Evolutionary conservation across 2,113 vertebrate genomes (phyloP).

Genomic region (Pangasianodon gigas): DNA sequence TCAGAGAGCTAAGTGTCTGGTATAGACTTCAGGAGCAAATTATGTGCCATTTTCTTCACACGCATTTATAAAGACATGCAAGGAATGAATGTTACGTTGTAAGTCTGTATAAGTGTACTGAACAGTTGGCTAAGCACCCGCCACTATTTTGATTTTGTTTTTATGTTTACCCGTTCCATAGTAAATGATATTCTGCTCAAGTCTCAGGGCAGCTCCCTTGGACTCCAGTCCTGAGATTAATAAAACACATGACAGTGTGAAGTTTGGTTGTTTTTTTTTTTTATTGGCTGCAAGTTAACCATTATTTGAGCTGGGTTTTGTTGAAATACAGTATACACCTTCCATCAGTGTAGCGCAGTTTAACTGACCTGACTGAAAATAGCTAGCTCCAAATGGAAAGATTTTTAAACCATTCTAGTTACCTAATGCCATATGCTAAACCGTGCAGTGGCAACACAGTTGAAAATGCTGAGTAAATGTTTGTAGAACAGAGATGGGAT

Average conservation of each 20-base stretch:
- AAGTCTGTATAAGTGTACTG: constrained; percentile 66
- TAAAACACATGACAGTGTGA: constrained; percentile 77
- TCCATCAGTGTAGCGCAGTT: not conserved
- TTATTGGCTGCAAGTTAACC: not conserved
- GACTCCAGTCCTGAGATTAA: constrained; percentile 73
- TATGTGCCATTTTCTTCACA: constrained; percentile 64
- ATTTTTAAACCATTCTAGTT: not conserved
- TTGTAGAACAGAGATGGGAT: not conserved
- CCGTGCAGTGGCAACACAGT: not conserved
- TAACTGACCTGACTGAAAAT: not conserved
- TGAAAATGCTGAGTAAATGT: not conserved
- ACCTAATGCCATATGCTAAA: not conserved
- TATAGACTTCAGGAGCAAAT: constrained; percentile 2
- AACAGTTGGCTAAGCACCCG: constrained; percentile 25
- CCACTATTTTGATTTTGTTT: constrained; percentile 54
- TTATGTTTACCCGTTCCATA: constrained; percentile 58
- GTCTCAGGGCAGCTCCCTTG: constrained; percentile 71
- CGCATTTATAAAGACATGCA: constrained; percentile 53
- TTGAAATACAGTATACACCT: no score
- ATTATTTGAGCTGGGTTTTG: not conserved
- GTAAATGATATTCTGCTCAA: constrained; percentile 61
- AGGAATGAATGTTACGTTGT: not conserved
- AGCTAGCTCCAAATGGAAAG: not conserved
- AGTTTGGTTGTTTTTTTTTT: constrained; percentile 9
- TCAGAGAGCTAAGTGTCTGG: not conserved